These are phyloP conservation scores for Schizopygopsis pylzovi DNA, from an alignment of 2,797 vertebrate species.

Conservation along the genomic window DNA sequence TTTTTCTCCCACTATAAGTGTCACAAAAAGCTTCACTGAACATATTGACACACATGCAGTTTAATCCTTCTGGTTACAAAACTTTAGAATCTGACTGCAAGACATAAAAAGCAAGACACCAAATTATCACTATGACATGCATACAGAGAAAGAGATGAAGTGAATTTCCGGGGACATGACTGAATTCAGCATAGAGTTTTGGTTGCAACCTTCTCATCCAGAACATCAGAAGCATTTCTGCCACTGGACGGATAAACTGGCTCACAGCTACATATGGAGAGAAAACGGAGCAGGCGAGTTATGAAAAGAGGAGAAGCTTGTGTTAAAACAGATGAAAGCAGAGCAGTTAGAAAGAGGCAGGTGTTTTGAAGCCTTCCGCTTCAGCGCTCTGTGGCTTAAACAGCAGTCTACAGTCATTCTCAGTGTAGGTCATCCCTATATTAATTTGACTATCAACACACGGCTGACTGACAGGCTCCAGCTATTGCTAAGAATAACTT, in stretches of 20 bases:
- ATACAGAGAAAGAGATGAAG: neutral
- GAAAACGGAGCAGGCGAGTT: neutral
- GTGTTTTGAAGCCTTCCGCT: constrained; percentile 6
- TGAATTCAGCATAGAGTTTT: neutral
- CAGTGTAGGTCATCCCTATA: constrained; percentile 4
- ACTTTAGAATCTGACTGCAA: neutral
- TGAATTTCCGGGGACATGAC: neutral
- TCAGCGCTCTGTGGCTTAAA: neutral
- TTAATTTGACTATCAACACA: constrained; percentile 16
- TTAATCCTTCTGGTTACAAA: neutral
- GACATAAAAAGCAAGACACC: too few relatives aligned
- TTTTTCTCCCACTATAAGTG: neutral
- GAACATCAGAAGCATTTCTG: constrained; percentile 3
- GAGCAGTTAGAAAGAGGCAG: neutral
- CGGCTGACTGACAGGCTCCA: neutral
- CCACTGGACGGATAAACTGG: neutral
- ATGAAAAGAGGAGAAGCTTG: neutral
- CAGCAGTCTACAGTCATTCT: constrained; percentile 3
- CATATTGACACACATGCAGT: neutral
- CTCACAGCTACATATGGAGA: neutral
- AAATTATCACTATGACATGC: neutral
- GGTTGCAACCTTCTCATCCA: neutral
- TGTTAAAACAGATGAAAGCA: constrained; percentile 20
- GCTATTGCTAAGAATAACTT: neutral
- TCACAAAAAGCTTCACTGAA: neutral